phyloP scores from a whole-genome alignment of 2,888 invertebrate genomes.

The Phlogophora meticulosa region DNA sequence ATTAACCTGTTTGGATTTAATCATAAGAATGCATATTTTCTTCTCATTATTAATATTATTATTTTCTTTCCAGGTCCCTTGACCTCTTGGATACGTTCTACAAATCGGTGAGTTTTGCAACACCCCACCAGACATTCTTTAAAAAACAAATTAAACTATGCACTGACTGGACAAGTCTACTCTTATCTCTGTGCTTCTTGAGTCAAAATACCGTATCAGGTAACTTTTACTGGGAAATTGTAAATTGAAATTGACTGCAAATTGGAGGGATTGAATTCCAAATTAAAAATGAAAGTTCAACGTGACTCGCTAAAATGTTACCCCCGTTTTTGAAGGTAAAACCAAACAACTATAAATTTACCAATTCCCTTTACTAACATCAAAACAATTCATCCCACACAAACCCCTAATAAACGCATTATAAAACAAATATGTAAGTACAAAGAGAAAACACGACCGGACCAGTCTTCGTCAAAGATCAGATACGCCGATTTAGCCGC shows the following conservation, averaged over 20 bases:
- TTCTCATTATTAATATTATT: neutral
- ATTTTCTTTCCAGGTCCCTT: conserved; percentile 26
- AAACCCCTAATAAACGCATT: conserved; percentile 36
- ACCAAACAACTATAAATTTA: too few species aligned
- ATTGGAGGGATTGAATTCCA: too few species aligned
- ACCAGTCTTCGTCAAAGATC: conserved; percentile 78
- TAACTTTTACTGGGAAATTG: too few species aligned
- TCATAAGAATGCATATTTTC: too few species aligned
- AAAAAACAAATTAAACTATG: rapidly evolving
- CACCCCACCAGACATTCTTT: neutral
- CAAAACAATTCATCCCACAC: conserved; percentile 27
- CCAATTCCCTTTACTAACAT: neutral
- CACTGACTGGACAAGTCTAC: too few species aligned
- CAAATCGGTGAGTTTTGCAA: conserved; percentile 20
- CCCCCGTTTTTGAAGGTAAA: too few species aligned
- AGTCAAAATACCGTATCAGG: too few species aligned
- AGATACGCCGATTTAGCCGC: conserved; percentile 83
- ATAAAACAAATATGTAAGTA: conserved; percentile 55
- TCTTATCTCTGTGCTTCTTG: too few species aligned
- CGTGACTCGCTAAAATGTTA: too few species aligned
- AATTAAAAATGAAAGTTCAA: too few species aligned
- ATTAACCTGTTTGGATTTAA: too few species aligned
- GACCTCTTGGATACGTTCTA: neutral
- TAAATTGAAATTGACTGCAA: too few species aligned
- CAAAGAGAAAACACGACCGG: conserved; percentile 61